Evolutionary conservation across 2,113 vertebrate genomes (phyloP), one percentile per base, ranked within the genome.

Genomic region (Gadus chalcogrammus): DNA sequence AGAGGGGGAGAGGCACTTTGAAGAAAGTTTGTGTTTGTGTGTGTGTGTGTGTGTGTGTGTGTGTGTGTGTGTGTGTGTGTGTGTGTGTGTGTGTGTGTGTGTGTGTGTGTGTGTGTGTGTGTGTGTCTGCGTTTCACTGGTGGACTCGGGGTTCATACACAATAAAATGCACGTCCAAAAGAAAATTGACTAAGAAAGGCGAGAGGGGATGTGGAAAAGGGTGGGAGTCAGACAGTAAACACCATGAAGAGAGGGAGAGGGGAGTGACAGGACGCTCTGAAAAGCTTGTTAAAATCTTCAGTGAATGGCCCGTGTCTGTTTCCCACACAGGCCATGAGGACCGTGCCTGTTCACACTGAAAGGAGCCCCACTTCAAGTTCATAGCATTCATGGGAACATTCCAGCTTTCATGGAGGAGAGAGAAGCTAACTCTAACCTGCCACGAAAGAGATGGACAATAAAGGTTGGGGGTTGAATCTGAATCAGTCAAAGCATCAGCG

Each of bases 291-390:
- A n/a, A 60, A 35, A 35, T 35, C 77, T 52, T 80, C 74, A 76
- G 79, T 88, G 84, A 90, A 87, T 71, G 74, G 65, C 75, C 74
- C 72, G 61, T 64, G 64, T 69, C 79, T 79, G 81, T 76, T 76
- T 87, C 89, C 90, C 88, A 86, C 89, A 89, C 72, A 70, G 66
- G 66, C 70, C 69, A 74, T 42, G 63, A 65, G 76, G 67, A 79
- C 82, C 79, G 53, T 42, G 85, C 65, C 72, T 73, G 64, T 75
- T 60, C 71, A 78, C 70, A 78, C 87, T 64, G 89, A 86, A 90
- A 86, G 65, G 77, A 76, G 64, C 65, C 70, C 70, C 69, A 42
- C 75, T 82, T 82, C 69, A 84, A 79, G 35, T 20, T 8, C n/a
- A 74, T 61, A 20, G 59, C 65, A 67, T 13, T 28, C 73, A 65